Base-by-base conservation (phyloP, 2,888 invertebrate genomes). In the Megastigmus dorsalis region DNA sequence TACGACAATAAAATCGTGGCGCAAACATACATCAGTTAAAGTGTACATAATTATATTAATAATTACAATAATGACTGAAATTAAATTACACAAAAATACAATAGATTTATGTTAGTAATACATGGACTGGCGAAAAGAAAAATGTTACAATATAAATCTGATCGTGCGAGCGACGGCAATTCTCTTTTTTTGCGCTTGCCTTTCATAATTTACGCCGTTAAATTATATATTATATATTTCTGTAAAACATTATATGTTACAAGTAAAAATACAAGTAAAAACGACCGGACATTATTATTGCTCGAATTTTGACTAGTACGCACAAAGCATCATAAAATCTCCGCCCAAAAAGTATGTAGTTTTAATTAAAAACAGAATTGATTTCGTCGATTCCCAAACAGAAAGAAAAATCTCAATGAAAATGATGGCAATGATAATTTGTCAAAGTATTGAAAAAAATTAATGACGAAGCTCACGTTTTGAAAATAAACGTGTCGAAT, bases 291-390 rank as follows among this genome's bases (percentile, higher is more conserved):
- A 55, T 75, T 63, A 75, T 78, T 76, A 80, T 82, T 81, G 80
- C 80, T 84, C 79, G 80, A 86, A 86, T 87, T 87, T 86, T 86
- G 86, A 86, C 86, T 85, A 86, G 86, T 83, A 84, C 83, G 77
- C 78, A 79, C 75, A 70, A 77, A 76, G 77, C 63, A 78, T 74
- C 54, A 50, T 68, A 36, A n/a, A 50, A 54, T 76, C 60, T 62
- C 26, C 30, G 62, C 23, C 38, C 36, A 55, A 65, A 67, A 60
- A 52, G 2, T 43, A 23, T 30, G 36, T 36, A 50, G 28, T 23
- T 28, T 52, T 28, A n/a, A 28, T 52, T 36, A 36, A 30, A 54
- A 3, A 48, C 20, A 63, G 33, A 63, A 63, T 15, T 63, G 23
- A 63, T 63, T 69, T 69, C 30, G 28, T 55, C 15, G 15, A 28